These are phyloP conservation scores for Picathartes gymnocephalus DNA, from an alignment of 2,113 vertebrate genomes.

Conservation along the genomic window DNA sequence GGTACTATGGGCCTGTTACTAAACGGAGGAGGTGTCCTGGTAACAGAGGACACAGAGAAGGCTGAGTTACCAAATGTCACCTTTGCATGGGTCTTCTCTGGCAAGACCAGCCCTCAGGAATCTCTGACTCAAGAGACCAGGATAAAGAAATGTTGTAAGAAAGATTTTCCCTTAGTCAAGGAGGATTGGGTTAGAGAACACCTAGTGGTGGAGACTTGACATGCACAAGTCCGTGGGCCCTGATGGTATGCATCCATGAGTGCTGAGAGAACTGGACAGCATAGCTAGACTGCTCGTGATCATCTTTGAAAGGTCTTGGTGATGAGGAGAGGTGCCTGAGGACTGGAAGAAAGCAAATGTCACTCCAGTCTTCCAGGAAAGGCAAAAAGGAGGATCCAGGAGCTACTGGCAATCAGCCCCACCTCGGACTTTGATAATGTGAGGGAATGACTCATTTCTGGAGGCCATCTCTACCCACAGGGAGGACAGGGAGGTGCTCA, in stretches of 20 bases:
- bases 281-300: background rate
- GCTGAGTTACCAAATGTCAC: background rate
- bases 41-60: background rate
- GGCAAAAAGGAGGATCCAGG: background rate
- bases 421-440: background rate
- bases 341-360: background rate
- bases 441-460: background rate
- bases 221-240: background rate
- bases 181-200: background rate
- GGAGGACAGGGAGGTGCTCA: background rate
- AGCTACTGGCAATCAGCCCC: background rate
- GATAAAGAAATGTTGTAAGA: background rate
- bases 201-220: background rate
- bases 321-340: background rate
- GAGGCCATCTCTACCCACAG: fast-evolving
- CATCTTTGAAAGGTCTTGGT: background rate
- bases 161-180: background rate
- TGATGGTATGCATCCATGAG: background rate
- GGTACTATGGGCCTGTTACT: background rate
- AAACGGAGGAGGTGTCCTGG: background rate
- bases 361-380: background rate
- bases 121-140: background rate
- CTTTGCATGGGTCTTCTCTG: background rate
- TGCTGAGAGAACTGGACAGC: background rate
- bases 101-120: background rate